A percentile compares a stretch with the other conserved stretches of the same genome.
These are phyloP conservation scores for Hirundichthys speculiger DNA, from an alignment of 2,113 vertebrate species.

Conservation along the genomic window DNA sequence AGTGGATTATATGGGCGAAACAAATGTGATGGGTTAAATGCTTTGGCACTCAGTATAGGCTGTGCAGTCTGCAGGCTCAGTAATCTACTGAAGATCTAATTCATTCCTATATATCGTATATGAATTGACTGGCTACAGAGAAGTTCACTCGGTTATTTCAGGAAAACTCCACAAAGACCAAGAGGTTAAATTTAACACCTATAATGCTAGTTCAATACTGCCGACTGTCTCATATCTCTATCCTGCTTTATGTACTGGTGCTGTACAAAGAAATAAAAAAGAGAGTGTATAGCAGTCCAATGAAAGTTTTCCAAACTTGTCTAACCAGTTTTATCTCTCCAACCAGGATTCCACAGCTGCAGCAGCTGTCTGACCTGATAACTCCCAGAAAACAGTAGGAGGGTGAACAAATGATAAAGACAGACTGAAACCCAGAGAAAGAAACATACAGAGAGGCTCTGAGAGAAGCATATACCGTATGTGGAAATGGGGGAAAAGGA, in stretches of 20 bases:
- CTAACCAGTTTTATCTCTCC: constrained; percentile 50
- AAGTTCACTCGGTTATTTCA: constrained; percentile 43
- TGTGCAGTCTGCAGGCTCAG: constrained; percentile 42
- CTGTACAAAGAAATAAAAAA: constrained; percentile 10
- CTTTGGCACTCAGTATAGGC: constrained; percentile 27
- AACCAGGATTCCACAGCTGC: constrained; percentile 28
- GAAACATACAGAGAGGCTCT: constrained; percentile 2
- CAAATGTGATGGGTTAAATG: constrained; percentile 53
- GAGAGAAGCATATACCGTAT: neutral
- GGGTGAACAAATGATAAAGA: constrained; percentile 35
- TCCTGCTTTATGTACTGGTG: constrained; percentile 8
- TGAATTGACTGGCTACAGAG: constrained; percentile 31
- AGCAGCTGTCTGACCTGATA: constrained; percentile 59
- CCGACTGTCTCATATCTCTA: constrained; percentile 27
- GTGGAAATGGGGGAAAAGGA: constrained; percentile 17
- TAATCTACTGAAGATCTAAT: constrained; percentile 50
- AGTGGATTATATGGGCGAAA: constrained; percentile 42
- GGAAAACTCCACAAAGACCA: constrained; percentile 17
- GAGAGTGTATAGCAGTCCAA: constrained; percentile 1
- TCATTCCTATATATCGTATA: constrained; percentile 38
- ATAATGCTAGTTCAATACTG: constrained; percentile 10
- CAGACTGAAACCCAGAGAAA: constrained; percentile 32
- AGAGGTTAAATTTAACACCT: constrained; percentile 27
- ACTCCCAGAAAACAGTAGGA: constrained; percentile 46
- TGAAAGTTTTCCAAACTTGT: constrained; percentile 37